Evolutionary conservation across 2,888 invertebrate species (phyloP), one percentile per base, ranked within the genome.

Genomic region (Fragum fragum): DNA sequence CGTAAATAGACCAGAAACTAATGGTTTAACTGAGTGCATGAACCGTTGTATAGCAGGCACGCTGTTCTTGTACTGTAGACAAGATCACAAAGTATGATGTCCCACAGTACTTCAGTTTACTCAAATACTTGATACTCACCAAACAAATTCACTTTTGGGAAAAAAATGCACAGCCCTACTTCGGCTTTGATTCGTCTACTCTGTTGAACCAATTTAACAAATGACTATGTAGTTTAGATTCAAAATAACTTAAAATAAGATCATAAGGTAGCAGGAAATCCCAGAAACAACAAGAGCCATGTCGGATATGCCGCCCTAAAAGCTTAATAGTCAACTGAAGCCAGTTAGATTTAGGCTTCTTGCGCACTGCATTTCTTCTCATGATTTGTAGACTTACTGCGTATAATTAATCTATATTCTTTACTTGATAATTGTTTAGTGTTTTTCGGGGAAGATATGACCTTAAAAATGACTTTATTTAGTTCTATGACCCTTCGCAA

Each of bases 61-160:
- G 80, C 21, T 92, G 7, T 59, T 71, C 9, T 76, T 85, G 70
- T 91, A 86, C 76, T 79, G 86, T 18, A 55, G 87, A 28, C 57
- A 81, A n/a, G 52, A 85, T 26, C 90, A 90, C 26, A 36, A 23
- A 11, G 73, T 86, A 66, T 79, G 7, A 87, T 87, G 74, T 89
- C 88, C 1, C 90, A 89, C 61, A 81, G 89, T 26, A 75, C 85
- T 6, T 82, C 77, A 3, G 26, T 72, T 16, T 83, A 90, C 28
- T 21, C 77, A 1, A 73, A 73, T 6, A 90, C 89, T 9, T 63
- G 73, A 0, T 59, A 81, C 23, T 79, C 79, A 1, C 90, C 89
- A 18, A 87, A 82, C 57, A 47, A 59, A 29, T 57, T 83, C 57
- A 72, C 66, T n/a, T 42, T 80, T 9, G 79, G 79, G 7, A 28